phyloP scores from a whole-genome alignment of 2,888 invertebrate species.

The Margaritifera margaritifera region DNA sequence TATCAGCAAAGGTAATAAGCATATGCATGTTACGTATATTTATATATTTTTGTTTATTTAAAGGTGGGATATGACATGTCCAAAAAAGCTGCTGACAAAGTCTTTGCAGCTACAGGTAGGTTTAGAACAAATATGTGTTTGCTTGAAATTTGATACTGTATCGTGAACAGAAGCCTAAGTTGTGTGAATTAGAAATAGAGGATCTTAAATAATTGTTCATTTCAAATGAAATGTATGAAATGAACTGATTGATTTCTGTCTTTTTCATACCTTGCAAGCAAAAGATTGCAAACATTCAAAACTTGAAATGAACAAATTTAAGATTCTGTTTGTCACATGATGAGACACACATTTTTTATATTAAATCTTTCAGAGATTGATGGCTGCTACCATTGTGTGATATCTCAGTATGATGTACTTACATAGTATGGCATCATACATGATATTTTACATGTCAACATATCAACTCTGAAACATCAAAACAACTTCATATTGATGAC shows the following conservation, averaged over 20 bases:
- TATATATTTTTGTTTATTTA: conserved; percentile 23
- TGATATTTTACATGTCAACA: too few relatives aligned
- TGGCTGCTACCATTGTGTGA: too few relatives aligned
- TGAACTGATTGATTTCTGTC: not conserved
- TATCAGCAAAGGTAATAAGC: too few relatives aligned
- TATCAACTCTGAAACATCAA: too few relatives aligned
- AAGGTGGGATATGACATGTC: conserved; percentile 95
- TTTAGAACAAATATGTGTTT: not conserved
- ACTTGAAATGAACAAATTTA: not conserved
- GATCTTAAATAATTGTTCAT: too few relatives aligned
- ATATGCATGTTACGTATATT: not conserved
- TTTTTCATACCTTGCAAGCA: not conserved
- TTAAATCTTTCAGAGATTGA: too few relatives aligned
- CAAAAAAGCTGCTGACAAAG: conserved; percentile 80
- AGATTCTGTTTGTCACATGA: not conserved
- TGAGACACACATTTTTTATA: too few relatives aligned
- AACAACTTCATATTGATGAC: too few relatives aligned
- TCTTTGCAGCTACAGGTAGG: conserved; percentile 72
- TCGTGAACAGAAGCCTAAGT: too few relatives aligned
- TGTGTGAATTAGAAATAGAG: too few relatives aligned
- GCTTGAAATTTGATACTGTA: not conserved
- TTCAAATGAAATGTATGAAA: not conserved
- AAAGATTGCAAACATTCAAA: not conserved
- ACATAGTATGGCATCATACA: too few relatives aligned
- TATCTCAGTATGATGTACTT: too few relatives aligned